Conservation (phyloP, 2,888 invertebrate species). For the Drosophila setosimentum region DNA sequence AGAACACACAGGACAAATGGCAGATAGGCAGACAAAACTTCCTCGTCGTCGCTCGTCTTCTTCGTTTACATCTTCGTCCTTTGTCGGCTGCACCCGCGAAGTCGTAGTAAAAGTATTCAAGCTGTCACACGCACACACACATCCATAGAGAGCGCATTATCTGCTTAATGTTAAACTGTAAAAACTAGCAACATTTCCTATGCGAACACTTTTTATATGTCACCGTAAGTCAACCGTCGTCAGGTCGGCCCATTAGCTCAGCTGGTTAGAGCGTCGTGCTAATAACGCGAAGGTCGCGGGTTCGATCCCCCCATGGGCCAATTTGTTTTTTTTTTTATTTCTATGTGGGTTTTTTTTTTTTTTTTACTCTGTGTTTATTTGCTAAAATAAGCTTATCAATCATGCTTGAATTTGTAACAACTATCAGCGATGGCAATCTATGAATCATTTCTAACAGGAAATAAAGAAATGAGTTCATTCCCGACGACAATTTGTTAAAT, state of each 20-base stretch:
- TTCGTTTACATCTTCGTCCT: slow-evolving; percentile 41
- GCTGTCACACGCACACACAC: slow-evolving; percentile 3
- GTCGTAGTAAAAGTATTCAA: slow-evolving; percentile 41
- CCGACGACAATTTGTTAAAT: background rate
- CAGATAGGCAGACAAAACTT: slow-evolving; percentile 18
- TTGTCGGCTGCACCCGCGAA: slow-evolving; percentile 40
- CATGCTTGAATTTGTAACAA: background rate
- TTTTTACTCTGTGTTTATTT: slow-evolving; percentile 1
- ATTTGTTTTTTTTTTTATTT: slow-evolving; percentile 6
- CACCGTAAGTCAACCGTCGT: fast-evolving
- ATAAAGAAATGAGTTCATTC: slow-evolving; percentile 1
- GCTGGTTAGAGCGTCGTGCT: slow-evolving; percentile 80
- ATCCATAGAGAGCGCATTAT: background rate
- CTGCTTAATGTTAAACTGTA: slow-evolving; percentile 18
- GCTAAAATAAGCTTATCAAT: slow-evolving; percentile 1
- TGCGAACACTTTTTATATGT: background rate
- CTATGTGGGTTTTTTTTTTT: background rate
- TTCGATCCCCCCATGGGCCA: slow-evolving; percentile 78
- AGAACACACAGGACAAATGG: slow-evolving; percentile 24
- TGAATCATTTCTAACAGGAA: slow-evolving; percentile 23
- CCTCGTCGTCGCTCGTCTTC: slow-evolving; percentile 24
- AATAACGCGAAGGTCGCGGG: slow-evolving; percentile 77
- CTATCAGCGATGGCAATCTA: background rate
- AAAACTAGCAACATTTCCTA: background rate
- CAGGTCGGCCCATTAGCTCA: slow-evolving; percentile 73